Evolutionary conservation across 1,140 invertebrate genomes (phyloP).

Genomic region (Drosophila paulistorum): DNA sequence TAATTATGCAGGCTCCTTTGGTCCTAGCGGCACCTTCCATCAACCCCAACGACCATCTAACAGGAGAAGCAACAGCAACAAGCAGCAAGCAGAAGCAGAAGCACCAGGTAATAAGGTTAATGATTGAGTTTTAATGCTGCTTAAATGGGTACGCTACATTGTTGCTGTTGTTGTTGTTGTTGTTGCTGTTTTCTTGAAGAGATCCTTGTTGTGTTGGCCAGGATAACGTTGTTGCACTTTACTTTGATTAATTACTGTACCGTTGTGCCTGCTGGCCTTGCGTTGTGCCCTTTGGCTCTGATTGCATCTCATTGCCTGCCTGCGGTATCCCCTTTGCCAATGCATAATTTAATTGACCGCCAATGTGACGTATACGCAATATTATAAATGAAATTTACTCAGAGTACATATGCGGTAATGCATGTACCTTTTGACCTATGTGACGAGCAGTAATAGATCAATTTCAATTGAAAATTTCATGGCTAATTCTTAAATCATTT

Average conservation of each 20-base stretch:
- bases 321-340: slow-evolving; percentile 29
- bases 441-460: background rate
- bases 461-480: background rate
- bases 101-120: slow-evolving; percentile 66
- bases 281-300: slow-evolving; percentile 37
- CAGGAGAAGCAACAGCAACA: background rate
- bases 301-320: slow-evolving; percentile 24
- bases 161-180: slow-evolving; percentile 9
- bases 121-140: slow-evolving; percentile 72
- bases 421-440: slow-evolving; percentile 16
- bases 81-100: background rate
- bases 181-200: slow-evolving; percentile 7
- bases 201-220: slow-evolving; percentile 36
- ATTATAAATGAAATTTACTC: slow-evolving; percentile 61
- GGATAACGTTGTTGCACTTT: slow-evolving; percentile 56
- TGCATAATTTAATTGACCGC: slow-evolving; percentile 68
- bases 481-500: too few species aligned
- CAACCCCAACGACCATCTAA: background rate
- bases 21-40: background rate
- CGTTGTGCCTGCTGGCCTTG: slow-evolving; percentile 28
- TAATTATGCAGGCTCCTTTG: slow-evolving; percentile 58
- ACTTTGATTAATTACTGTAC: slow-evolving; percentile 76
- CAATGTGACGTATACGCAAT: slow-evolving; percentile 63
- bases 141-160: slow-evolving; percentile 42
- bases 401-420: background rate